These are phyloP conservation scores for Odontamblyopus rebecca DNA, from an alignment of 2,797 vertebrate genomes.

Conservation along the genomic window DNA sequence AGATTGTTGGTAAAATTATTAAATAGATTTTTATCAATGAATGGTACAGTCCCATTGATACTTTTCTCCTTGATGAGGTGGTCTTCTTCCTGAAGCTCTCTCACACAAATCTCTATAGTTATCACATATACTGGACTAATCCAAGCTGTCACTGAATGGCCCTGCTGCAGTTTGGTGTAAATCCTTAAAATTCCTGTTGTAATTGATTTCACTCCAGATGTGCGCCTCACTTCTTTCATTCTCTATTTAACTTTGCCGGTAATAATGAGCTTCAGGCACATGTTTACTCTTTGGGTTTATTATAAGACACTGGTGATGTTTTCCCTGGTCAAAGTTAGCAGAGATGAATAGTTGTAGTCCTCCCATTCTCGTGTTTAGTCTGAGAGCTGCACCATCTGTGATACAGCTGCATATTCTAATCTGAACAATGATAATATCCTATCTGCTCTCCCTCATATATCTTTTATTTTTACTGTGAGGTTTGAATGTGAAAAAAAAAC, in stretches of 20 bases:
- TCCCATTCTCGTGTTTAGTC: constrained; percentile 63
- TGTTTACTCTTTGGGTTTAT: constrained; percentile 1
- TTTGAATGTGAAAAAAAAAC: background rate
- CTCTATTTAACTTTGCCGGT: background rate
- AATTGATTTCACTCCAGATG: background rate
- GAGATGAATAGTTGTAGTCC: constrained; percentile 36
- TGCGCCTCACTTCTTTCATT: background rate
- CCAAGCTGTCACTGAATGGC: background rate
- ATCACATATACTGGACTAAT: background rate
- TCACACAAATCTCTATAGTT: background rate
- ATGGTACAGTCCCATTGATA: background rate
- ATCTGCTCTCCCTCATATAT: constrained; percentile 52
- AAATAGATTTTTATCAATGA: background rate
- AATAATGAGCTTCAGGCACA: background rate
- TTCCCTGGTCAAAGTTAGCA: constrained; percentile 15
- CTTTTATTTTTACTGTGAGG: constrained; percentile 15
- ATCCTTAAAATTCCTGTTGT: background rate
- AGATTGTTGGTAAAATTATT: background rate
- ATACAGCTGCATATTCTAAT: constrained; percentile 62
- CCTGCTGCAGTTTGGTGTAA: background rate
- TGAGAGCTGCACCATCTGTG: constrained; percentile 61
- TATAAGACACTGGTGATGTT: constrained; percentile 11
- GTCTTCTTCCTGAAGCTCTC: background rate
- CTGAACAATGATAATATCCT: constrained; percentile 52
- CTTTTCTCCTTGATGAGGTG: background rate